Percentiles rank a stretch among this genome's conserved stretches.
Conservation (phyloP, 2,888 invertebrate species). For the Trissoscelio sp. region DNA sequence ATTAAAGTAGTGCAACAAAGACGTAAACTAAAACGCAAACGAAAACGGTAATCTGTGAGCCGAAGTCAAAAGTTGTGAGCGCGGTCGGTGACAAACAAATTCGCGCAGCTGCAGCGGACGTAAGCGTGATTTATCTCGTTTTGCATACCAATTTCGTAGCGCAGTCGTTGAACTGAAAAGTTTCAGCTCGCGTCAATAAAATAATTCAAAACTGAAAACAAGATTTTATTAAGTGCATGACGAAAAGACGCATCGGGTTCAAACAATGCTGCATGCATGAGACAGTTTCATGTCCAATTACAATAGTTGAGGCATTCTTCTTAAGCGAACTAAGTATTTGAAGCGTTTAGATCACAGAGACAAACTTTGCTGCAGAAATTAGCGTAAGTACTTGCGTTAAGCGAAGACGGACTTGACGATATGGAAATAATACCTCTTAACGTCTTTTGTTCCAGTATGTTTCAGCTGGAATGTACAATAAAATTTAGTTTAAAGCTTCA, state of each 20-base stretch:
- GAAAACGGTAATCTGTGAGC: not conserved
- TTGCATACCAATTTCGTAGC: constrained; percentile 76
- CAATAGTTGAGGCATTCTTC: constrained; percentile 22
- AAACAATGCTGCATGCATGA: not conserved
- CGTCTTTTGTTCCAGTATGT: constrained; percentile 30
- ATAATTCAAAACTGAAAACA: constrained; percentile 18
- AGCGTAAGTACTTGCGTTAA: constrained; percentile 34
- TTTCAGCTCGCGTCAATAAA: constrained; percentile 65
- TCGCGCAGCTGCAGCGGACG: constrained; percentile 78
- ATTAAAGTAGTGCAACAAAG: constrained; percentile 9
- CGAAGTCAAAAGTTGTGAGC: constrained; percentile 37
- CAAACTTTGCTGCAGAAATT: constrained; percentile 39
- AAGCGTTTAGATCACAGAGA: constrained; percentile 44
- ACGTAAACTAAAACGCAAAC: constrained; percentile 1
- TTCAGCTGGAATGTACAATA: constrained; percentile 35
- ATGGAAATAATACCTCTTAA: constrained; percentile 45
- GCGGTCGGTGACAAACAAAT: constrained; percentile 75
- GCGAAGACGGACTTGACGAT: constrained; percentile 32
- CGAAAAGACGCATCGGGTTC: not conserved
- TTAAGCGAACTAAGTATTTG: constrained; percentile 1
- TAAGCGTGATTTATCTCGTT: constrained; percentile 80
- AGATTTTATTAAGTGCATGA: constrained; percentile 4
- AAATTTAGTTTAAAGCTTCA: constrained; percentile 33
- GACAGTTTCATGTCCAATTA: constrained; percentile 27
- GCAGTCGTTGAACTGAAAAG: constrained; percentile 66